Conservation (phyloP, 2,888 invertebrate genomes). For the Polyommatus iphigenia region DNA sequence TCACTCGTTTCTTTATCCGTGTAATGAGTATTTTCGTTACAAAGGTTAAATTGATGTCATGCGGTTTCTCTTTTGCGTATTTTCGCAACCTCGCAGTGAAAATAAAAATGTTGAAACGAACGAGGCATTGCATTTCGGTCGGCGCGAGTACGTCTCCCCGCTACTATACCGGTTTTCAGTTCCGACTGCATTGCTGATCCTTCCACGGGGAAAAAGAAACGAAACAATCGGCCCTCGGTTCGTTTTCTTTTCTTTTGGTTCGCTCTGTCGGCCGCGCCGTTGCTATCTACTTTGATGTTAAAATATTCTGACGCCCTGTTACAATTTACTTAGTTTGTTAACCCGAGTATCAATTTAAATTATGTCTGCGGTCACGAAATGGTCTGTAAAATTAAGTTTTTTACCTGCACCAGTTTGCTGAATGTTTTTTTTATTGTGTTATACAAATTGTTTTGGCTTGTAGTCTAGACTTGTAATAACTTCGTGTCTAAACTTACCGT, state of each 20-base stretch:
- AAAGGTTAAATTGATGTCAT: slow-evolving; percentile 17
- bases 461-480: background rate
- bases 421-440: background rate
- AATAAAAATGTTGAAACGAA: slow-evolving; percentile 33
- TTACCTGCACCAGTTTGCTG: background rate
- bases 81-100: slow-evolving; percentile 25
- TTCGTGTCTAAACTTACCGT: background rate
- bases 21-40: slow-evolving; percentile 16
- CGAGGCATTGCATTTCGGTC: slow-evolving; percentile 60
- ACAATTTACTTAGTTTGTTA: slow-evolving; percentile 39
- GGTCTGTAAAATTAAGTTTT: slow-evolving; percentile 11
- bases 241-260: slow-evolving; percentile 56
- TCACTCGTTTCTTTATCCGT: background rate
- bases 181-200: slow-evolving; percentile 71
- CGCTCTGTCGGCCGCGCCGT: slow-evolving; percentile 50
- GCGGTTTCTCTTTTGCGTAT: slow-evolving; percentile 28
- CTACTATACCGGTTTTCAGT: slow-evolving; percentile 71
- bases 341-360: slow-evolving; percentile 24
- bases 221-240: slow-evolving; percentile 56
- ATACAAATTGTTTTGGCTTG: background rate
- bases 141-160: slow-evolving; percentile 51
- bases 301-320: slow-evolving; percentile 37
- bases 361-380: slow-evolving; percentile 8
- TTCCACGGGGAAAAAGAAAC: slow-evolving; percentile 70
- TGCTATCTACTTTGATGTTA: slow-evolving; percentile 42